Evolutionary conservation across 2,888 invertebrate genomes (phyloP).

Genomic region (Eupsilia transversa): DNA sequence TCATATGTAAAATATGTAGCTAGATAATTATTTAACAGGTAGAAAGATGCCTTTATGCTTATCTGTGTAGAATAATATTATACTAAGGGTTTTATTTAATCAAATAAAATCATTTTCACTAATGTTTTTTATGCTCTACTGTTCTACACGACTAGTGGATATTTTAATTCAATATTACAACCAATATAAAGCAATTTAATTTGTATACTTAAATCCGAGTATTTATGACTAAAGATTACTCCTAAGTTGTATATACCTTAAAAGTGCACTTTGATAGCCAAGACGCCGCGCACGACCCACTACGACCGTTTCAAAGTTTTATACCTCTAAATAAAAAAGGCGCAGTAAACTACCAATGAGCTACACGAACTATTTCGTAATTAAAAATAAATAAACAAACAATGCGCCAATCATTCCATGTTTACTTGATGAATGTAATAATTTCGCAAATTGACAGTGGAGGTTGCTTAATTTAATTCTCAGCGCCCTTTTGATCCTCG

Average conservation of each 20-base stretch:
- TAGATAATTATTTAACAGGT: conserved; percentile 3
- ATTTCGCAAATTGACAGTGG: conserved; percentile 53
- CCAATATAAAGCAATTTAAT: neutral
- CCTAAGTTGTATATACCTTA: conserved; percentile 13
- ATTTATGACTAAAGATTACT: neutral
- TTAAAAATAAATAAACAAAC: conserved; percentile 56
- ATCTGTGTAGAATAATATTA: neutral
- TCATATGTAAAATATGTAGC: conserved; percentile 17
- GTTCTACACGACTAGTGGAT: neutral
- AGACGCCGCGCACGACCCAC: conserved; percentile 27
- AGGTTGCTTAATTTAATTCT: conserved; percentile 61
- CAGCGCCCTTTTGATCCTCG: conserved; percentile 48
- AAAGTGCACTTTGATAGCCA: conserved; percentile 39
- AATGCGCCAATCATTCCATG: conserved; percentile 15
- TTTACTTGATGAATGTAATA: conserved; percentile 56
- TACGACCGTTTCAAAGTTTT: conserved; percentile 37
- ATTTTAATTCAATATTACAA: neutral
- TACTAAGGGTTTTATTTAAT: neutral
- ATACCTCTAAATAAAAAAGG: conserved; percentile 20
- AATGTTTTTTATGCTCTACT: neutral
- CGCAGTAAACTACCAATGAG: conserved; percentile 14
- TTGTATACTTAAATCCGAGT: neutral
- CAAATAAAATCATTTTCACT: neutral
- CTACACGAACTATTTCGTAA: conserved; percentile 34
- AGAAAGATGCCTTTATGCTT: neutral